Percentiles rank a stretch among this genome's conserved stretches.
phyloP scores from a whole-genome alignment of 2,797 vertebrate species.

The Aphelocoma californica region DNA sequence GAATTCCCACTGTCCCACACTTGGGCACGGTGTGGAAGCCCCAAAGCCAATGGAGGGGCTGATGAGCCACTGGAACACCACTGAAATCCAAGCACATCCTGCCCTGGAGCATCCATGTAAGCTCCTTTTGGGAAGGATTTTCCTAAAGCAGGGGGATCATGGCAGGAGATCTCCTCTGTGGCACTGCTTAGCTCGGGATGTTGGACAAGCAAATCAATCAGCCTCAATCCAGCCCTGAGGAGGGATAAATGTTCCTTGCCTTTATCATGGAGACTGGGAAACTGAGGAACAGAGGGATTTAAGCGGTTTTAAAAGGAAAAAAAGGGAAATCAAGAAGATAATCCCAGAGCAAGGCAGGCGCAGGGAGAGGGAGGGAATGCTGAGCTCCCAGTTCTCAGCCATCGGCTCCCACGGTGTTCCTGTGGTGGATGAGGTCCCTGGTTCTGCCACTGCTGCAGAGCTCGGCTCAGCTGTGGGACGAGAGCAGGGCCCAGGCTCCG shows the following conservation, averaged over 20 bases:
- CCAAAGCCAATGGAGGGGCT: background rate
- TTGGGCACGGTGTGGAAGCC: rapidly evolving
- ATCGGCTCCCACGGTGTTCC: rapidly evolving
- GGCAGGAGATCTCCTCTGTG: background rate
- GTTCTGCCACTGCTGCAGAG: background rate
- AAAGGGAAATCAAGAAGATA: background rate
- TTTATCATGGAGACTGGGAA: background rate
- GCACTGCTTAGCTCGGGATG: background rate
- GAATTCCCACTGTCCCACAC: background rate
- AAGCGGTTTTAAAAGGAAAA: background rate
- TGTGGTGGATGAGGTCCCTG: rapidly evolving
- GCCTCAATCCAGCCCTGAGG: background rate
- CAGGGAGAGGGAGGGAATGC: background rate
- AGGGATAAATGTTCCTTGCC: background rate
- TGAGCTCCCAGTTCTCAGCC: background rate
- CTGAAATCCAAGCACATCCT: background rate
- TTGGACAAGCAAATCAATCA: slow-evolving; percentile 30
- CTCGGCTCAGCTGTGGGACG: rapidly evolving
- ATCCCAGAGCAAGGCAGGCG: background rate
- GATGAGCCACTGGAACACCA: background rate
- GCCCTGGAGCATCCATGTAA: background rate
- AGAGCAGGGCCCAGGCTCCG: background rate
- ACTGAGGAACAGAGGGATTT: background rate
- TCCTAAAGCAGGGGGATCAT: background rate
- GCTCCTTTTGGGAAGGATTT: background rate